Evolutionary conservation across 2,113 vertebrate species (phyloP), one percentile per base, ranked within the genome.

Genomic region (Ramphastos sulfuratus): DNA sequence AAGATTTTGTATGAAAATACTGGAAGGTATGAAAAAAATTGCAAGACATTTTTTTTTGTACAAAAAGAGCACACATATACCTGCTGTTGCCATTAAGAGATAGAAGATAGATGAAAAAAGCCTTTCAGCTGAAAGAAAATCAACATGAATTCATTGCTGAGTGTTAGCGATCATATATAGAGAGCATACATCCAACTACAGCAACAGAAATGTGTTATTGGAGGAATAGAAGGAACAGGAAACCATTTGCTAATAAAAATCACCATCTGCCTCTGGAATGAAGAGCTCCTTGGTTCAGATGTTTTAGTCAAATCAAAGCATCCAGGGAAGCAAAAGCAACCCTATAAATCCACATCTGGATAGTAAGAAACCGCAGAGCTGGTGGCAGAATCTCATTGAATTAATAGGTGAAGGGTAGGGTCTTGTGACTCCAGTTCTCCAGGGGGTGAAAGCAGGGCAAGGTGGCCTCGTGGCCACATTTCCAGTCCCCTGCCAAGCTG

Each of bases 41-140:
- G 23, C 1, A 4, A 88, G 60, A 9, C 33, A 1, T 48, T 64
- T 84, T 39, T 39, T 85, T 90, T 56, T 35, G 27, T 35, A 30
- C 16, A 7, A 50, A 65, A 78, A 56, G 52, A 80, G 60, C 48
- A 6, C 60, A 12, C 21, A 2, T 46, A 15, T 85, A 92, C 89
- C 92, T 96, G 73, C 80, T 78, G 59, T 60, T 89, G 55, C 78
- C 93, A 60, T 91, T 90, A 84, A 82, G 90, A 85, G 78, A 82
- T 17, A 56, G 69, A 93, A 91, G 79, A 96, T 75, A n/a, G 75
- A 92, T 81, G 87, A 88, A 86, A 88, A 78, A 83, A 91, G 35
- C 30, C 39, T 94, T 28, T 69, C 54, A 87, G 76, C 65, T 85
- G 85, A 93, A 92, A 88, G 93, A 81, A 96, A 95, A 95, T 94